Evolutionary conservation across 2,888 invertebrate species (phyloP), one percentile per base, ranked within the genome.

Genomic region (Mylabris sibirica): DNA sequence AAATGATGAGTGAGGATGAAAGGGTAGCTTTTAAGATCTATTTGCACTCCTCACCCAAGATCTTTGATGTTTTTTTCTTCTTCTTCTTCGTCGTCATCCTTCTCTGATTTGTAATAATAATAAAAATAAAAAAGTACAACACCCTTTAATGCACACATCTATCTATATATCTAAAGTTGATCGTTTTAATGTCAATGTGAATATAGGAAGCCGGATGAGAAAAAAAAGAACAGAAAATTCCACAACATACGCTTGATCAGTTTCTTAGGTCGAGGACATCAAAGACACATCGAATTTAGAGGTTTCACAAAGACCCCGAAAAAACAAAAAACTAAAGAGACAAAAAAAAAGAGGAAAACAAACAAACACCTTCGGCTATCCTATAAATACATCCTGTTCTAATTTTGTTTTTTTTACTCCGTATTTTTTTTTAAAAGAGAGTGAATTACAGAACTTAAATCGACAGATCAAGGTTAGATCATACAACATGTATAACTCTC

Each of bases 31-130:
- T 61, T n/a, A 14, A 63, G 34, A 49, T 60, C 66, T 34, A 66
- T 66, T 61, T 66, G 62, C 53, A 66, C 62, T 66, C 63, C 63
- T 66, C 66, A 63, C 57, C 17, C 8, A 24, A 34, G 49, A 35
- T 38, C 57, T 64, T 64, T 64, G 59, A 64, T 59, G 64, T 64
- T 12, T 17, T 44, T 44, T 44, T 60, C n/a, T n/a, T n/a, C n/a
- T n/a, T n/a, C n/a, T n/a, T n/a, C n/a, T n/a, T n/a, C n/a, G n/a
- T n/a, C n/a, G n/a, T 60, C 22, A 20, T 11, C 35, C 22, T 30
- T 2, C 9, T 17, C 14, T 12, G 0, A 24, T 26, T n/a, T 14
- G 12, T 60, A n/a, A 26, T 22, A 30, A 22, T 11, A 14, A 38
- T 11, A 38, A 38, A 38, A 11, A 4, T 1, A 17, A 44, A 60